phyloP scores from a whole-genome alignment of 2,113 vertebrate species.

The Antennarius striatus region DNA sequence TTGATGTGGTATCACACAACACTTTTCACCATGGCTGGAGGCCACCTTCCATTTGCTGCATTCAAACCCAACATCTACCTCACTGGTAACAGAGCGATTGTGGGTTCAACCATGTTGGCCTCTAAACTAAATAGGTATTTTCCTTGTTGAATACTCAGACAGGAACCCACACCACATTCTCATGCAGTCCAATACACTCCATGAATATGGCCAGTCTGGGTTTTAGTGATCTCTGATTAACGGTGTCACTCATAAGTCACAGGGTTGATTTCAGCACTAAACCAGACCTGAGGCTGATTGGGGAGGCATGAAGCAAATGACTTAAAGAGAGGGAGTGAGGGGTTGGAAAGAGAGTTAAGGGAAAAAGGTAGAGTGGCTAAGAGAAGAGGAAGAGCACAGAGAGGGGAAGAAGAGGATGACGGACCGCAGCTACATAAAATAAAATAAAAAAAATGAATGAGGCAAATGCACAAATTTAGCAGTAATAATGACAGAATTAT shows the following conservation, averaged over 20 bases:
- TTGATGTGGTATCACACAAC: too few species aligned
- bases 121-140: too few species aligned
- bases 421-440: neutral
- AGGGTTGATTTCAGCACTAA: constrained; percentile 43
- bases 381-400: neutral
- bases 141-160: too few species aligned
- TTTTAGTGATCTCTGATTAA: constrained; percentile 69
- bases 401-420: neutral
- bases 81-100: too few species aligned
- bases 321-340: neutral
- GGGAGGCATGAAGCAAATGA: constrained; percentile 22
- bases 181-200: constrained; percentile 35
- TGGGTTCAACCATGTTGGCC: too few species aligned
- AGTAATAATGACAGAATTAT: constrained; percentile 3
- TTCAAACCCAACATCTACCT: too few species aligned
- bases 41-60: too few species aligned
- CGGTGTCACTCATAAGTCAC: constrained; percentile 59
- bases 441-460: neutral
- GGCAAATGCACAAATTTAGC: neutral
- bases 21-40: too few species aligned
- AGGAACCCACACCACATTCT: neutral
- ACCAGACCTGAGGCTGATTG: constrained; percentile 58
- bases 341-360: neutral
- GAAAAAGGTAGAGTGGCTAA: neutral
- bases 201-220: constrained; percentile 50